Conservation (phyloP, 1,140 invertebrate species). For the Apis dorsata region DNA sequence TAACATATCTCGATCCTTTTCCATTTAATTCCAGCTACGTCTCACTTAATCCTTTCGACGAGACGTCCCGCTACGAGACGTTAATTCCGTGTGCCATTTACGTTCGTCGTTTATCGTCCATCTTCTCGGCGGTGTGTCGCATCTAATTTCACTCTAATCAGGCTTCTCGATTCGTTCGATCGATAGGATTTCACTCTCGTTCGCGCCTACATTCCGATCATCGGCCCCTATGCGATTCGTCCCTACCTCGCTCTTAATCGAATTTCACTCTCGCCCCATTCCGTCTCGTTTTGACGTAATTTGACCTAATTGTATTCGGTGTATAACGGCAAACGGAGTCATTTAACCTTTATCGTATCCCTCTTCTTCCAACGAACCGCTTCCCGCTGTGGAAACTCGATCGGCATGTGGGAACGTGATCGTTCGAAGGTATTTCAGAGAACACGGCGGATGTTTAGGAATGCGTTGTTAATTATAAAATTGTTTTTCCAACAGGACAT, state of each 20-base stretch:
- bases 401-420: too few species aligned
- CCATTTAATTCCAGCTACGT: not conserved
- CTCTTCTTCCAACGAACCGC: not conserved
- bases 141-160: constrained; percentile 45
- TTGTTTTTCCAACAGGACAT: too few species aligned
- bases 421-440: too few species aligned
- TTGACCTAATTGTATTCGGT: constrained; percentile 58
- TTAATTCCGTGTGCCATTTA: constrained; percentile 13
- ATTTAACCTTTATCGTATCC: constrained; percentile 11
- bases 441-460: too few species aligned
- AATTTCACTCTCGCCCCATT: constrained; percentile 52
- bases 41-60: constrained; percentile 52
- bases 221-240: constrained; percentile 4
- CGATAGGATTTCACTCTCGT: constrained; percentile 51
- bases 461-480: too few species aligned
- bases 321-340: constrained; percentile 25
- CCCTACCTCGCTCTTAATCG: constrained; percentile 48
- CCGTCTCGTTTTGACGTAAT: constrained; percentile 49
- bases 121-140: not conserved
- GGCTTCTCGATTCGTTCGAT: constrained; percentile 33
- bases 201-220: constrained; percentile 13
- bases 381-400: not conserved
- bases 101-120: constrained; percentile 5
- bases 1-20: not conserved
- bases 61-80: constrained; percentile 3